A percentile compares a stretch with the other conserved stretches of the same genome.
These are phyloP conservation scores for Aleiodes alternator DNA, from an alignment of 2,888 invertebrate species.

Conservation along the genomic window DNA sequence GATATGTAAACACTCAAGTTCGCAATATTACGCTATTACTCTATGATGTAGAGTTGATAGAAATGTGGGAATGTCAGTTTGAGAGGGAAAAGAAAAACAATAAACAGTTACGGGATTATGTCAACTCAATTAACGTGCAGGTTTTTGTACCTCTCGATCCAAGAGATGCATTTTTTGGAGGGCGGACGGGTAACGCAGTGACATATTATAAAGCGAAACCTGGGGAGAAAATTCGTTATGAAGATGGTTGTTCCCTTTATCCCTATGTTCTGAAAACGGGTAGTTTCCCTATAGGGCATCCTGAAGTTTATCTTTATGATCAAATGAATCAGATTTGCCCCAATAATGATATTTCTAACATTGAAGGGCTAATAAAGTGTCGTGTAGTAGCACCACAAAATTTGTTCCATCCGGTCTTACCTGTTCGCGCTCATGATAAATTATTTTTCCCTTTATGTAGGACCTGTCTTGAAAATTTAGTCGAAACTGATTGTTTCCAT, in stretches of 20 bases:
- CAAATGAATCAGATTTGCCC: too few relatives aligned
- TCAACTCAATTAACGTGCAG: not conserved
- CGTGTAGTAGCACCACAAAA: not conserved
- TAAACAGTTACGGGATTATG: not conserved
- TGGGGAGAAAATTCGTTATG: too few relatives aligned
- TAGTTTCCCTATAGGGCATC: too few relatives aligned
- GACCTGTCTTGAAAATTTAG: not conserved
- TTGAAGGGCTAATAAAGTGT: not conserved
- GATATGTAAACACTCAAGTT: too few relatives aligned
- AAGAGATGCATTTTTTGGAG: not conserved
- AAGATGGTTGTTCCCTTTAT: too few relatives aligned
- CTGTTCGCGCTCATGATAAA: not conserved
- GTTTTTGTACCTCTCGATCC: not conserved
- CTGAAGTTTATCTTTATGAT: too few relatives aligned
- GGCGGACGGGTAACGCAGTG: too few relatives aligned
- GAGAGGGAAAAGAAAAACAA: not conserved
- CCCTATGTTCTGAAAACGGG: too few relatives aligned
- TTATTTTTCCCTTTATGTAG: conserved; percentile 3
- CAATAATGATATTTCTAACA: too few relatives aligned
- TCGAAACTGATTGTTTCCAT: not conserved
- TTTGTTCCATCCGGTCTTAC: not conserved
- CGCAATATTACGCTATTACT: not conserved
- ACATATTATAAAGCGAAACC: too few relatives aligned
- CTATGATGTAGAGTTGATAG: not conserved
- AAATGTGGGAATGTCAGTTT: conserved; percentile 15